These are phyloP conservation scores for Pangasius macronema DNA, from an alignment of 2,797 vertebrate species.

Conservation along the genomic window DNA sequence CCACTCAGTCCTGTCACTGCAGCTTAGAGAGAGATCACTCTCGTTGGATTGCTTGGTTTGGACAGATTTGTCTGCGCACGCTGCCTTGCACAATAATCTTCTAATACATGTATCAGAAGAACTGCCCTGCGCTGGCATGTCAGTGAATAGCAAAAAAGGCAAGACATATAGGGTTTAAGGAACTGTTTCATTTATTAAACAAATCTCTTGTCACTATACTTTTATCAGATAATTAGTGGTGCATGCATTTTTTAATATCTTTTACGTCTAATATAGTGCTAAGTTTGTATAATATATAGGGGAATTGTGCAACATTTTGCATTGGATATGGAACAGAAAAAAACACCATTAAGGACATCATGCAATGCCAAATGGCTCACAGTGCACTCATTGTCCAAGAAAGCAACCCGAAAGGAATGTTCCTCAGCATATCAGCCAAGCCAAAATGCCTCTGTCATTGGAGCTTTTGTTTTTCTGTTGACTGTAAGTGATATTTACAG, in stretches of 20 bases:
- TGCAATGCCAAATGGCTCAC: conserved; percentile 38
- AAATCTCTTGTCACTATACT: background rate
- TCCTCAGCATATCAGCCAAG: conserved; percentile 27
- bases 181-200: background rate
- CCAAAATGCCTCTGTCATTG: conserved; percentile 50
- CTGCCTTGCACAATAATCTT: conserved; percentile 13
- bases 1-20: conserved; percentile 49
- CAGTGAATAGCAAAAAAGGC: background rate
- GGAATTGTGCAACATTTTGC: background rate
- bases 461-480: conserved; percentile 65
- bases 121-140: conserved; percentile 19
- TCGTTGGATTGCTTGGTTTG: conserved; percentile 35
- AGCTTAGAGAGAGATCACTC: conserved; percentile 40
- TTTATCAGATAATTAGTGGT: conserved; percentile 1
- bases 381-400: conserved; percentile 3
- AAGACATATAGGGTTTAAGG: background rate
- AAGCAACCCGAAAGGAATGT: conserved; percentile 13
- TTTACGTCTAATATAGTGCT: background rate
- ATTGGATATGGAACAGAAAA: background rate
- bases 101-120: conserved; percentile 18
- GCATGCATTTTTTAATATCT: background rate
- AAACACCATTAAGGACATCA: conserved; percentile 24
- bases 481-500: conserved; percentile 78
- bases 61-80: conserved; percentile 34
- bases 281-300: background rate